Base-by-base conservation (phyloP, 2,113 vertebrate species). In the Spheniscus mendiculus region DNA sequence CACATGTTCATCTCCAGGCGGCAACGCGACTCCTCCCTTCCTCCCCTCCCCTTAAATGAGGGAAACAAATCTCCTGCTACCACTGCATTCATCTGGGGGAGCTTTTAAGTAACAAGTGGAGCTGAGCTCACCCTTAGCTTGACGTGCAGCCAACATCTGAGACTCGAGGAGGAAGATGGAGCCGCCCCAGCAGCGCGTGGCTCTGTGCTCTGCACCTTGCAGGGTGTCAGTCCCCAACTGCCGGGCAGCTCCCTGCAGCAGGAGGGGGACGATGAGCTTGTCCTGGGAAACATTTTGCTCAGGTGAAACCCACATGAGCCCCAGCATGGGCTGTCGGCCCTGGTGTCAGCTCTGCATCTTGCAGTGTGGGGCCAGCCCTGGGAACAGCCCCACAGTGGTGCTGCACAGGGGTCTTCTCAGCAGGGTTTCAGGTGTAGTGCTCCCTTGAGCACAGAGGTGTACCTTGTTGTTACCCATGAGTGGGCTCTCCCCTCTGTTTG, bases 11-110 rank as follows among this genome's bases (percentile, higher is more conserved):
- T 67, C 50, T 88, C 45, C 61, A 63, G 55, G 19, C 2, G 1
- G 27, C 61, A 82, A 22, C 1, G 2, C 8, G 1, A 53, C 29
- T 79, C 32, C 52, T 91, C 30, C 42, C 36, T 67, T 63, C 61
- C 22, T 85, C 50, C 36, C 9, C 22, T 87, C 27, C 34, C 32
- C 29, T 87, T 73, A 72, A 96, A 77, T 20, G 22, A 76, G 14
- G n/a, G 67, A 80, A 95, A 69, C n/a, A 89, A 42, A 52, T 36
- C 44, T 69, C 58, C 65, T 81, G 58, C 34, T 36, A 15, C 30
- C 1, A 0, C 29, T 52, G 14, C 21, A 12, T 79, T 69, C 0
- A 0, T 40, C n/a, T 42, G 38, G 13, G 38, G 20, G 15, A 36
- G 3, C 32, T 59, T 71, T 29, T 49, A 13, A 56, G 53, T 38